These are phyloP conservation scores for Ennomos quercinarius DNA, from an alignment of 2,888 invertebrate genomes.

Conservation along the genomic window DNA sequence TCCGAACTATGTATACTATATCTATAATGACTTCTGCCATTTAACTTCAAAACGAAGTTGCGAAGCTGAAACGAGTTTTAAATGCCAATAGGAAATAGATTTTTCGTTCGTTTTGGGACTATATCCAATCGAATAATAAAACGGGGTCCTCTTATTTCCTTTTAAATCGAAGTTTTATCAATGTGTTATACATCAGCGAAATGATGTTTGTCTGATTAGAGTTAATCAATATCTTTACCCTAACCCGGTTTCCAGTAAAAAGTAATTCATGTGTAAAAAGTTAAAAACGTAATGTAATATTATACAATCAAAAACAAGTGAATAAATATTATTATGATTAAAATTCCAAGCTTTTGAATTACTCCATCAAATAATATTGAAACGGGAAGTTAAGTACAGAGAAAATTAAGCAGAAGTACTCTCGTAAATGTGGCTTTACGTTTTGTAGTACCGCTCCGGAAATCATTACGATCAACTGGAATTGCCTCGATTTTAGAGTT, in stretches of 20 bases:
- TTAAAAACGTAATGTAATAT: no score
- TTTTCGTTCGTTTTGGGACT: conserved; percentile 21
- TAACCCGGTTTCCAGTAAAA: no score
- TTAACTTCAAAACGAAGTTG: conserved; percentile 35
- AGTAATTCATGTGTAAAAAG: no score
- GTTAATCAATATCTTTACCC: no score
- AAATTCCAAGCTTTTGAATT: conserved; percentile 19
- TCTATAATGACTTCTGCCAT: conserved; percentile 38
- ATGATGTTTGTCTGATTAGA: no score
- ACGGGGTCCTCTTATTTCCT: conserved; percentile 1
- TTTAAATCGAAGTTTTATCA: conserved; percentile 1
- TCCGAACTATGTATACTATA: conserved; percentile 49
- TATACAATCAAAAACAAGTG: neutral
- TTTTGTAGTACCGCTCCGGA: conserved; percentile 36
- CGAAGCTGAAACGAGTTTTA: conserved; percentile 30
- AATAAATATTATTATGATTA: conserved; percentile 1
- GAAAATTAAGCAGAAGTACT: conserved; percentile 44
- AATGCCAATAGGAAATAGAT: conserved; percentile 24
- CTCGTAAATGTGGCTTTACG: conserved; percentile 41
- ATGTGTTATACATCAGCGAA: neutral
- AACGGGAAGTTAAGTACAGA: conserved; percentile 30
- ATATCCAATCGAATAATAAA: conserved; percentile 17
- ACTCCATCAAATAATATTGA: conserved; percentile 34
- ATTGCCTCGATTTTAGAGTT: conserved; percentile 33
- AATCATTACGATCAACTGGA: conserved; percentile 43